These are phyloP conservation scores for Caenorhabditis latens DNA, from an alignment of 1,140 invertebrate species.

Conservation along the genomic window DNA sequence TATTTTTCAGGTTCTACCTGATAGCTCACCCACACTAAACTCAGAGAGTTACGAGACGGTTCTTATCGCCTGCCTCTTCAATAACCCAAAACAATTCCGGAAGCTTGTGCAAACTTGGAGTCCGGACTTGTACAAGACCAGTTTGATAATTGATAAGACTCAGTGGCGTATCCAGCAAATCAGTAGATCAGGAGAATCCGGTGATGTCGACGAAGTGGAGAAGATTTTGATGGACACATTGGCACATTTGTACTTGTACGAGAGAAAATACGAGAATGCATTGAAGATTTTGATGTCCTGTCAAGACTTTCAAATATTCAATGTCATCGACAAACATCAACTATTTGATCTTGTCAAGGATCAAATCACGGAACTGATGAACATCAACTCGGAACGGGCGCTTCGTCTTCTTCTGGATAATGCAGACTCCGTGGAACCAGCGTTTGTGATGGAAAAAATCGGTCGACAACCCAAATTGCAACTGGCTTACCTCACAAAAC, in stretches of 20 bases:
- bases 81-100: conserved; percentile 84
- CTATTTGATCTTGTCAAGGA: conserved; percentile 82
- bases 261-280: conserved; percentile 91
- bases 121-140: conserved; percentile 86
- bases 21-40: conserved; percentile 82
- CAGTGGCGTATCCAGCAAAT: conserved; percentile 47
- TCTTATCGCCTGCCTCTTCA: conserved; percentile 90
- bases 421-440: conserved; percentile 84
- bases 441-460: conserved; percentile 87
- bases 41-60: conserved; percentile 94
- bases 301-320: conserved; percentile 71
- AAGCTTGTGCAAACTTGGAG: conserved; percentile 91
- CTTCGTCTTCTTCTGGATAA: conserved; percentile 88
- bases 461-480: conserved; percentile 84
- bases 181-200: not conserved
- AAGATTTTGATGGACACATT: conserved; percentile 80
- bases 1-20: conserved; percentile 80
- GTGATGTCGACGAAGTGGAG: conserved; percentile 11
- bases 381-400: conserved; percentile 87
- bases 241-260: conserved; percentile 90
- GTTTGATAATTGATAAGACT: conserved; percentile 56
- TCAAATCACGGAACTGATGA: conserved; percentile 90
- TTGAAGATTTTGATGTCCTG: conserved; percentile 87
- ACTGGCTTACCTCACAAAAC: conserved; percentile 65
- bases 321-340: conserved; percentile 73